phyloP scores from a whole-genome alignment of 2,888 invertebrate genomes.

The Tuta absoluta region DNA sequence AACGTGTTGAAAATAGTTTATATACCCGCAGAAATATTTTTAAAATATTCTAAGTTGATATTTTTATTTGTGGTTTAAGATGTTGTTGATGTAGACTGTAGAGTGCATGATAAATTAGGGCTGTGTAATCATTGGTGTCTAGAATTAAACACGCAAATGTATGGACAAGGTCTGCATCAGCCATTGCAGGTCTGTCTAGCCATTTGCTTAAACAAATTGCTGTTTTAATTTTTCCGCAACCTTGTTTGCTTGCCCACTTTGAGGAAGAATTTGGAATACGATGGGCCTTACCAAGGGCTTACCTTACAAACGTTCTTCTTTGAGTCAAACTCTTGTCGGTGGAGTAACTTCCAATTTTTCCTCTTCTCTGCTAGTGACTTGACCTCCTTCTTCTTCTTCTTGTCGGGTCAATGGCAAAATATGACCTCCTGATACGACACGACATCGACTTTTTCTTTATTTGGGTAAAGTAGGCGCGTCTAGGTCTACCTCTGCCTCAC shows the following conservation, averaged over 20 bases:
- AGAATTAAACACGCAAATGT: conserved; percentile 61
- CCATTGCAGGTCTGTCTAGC: conserved; percentile 69
- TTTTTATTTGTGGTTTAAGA: conserved; percentile 25
- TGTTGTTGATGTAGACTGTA: conserved; percentile 11
- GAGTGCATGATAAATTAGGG: conserved; percentile 2
- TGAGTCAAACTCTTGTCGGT: too few relatives aligned
- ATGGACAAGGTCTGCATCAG: conserved; percentile 66
- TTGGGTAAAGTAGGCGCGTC: too few relatives aligned
- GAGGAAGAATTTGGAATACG: background rate
- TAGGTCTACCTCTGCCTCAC: too few relatives aligned
- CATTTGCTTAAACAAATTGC: conserved; percentile 55
- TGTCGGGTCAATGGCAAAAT: too few relatives aligned
- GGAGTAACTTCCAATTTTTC: too few relatives aligned
- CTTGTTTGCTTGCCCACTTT: background rate
- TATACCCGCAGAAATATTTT: conserved; percentile 64
- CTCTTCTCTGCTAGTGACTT: too few relatives aligned
- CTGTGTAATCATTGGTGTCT: conserved; percentile 36
- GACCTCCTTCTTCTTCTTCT: too few relatives aligned
- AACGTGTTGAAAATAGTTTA: conserved; percentile 61
- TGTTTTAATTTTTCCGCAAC: conserved; percentile 45
- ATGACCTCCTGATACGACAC: too few relatives aligned
- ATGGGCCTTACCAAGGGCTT: too few relatives aligned
- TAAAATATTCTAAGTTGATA: conserved; percentile 35
- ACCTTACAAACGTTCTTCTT: too few relatives aligned
- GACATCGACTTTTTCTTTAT: too few relatives aligned